Evolutionary conservation across 2,113 vertebrate species (phyloP).

Genomic region (Pluvianellus socialis): DNA sequence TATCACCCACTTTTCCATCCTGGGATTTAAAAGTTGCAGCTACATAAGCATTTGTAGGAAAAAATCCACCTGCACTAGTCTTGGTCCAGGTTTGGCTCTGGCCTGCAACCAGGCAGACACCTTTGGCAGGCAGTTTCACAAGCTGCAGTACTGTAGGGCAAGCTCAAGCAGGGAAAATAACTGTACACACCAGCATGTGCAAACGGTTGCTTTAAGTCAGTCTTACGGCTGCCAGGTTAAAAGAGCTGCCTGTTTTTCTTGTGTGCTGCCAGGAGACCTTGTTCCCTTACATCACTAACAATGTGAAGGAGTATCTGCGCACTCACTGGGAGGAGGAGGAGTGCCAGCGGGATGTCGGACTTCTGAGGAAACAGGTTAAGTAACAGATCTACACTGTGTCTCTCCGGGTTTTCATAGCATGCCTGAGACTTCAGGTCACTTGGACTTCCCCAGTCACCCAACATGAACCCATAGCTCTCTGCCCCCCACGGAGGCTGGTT

Average conservation of each 20-base stretch:
- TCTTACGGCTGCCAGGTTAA: neutral
- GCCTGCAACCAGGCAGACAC: neutral
- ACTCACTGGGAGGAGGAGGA: slow-evolving; percentile 94
- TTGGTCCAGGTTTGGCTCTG: neutral
- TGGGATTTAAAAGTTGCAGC: neutral
- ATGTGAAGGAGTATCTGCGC: slow-evolving; percentile 88
- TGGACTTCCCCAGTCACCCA: accelerated
- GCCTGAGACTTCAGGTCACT: neutral
- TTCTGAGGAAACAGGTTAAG: slow-evolving; percentile 93
- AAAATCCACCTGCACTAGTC: neutral
- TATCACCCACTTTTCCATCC: neutral
- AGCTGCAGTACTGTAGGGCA: neutral
- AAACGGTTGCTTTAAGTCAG: accelerated
- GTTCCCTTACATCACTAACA: slow-evolving; percentile 92
- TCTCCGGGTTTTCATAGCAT: accelerated
- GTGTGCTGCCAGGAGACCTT: slow-evolving; percentile 83
- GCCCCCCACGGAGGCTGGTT: neutral
- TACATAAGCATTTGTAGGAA: neutral
- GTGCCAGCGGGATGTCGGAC: slow-evolving; percentile 89
- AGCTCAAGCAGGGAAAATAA: neutral
- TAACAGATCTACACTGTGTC: accelerated
- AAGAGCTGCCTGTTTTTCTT: neutral
- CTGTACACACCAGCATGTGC: accelerated
- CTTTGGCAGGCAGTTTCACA: neutral
- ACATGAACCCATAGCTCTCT: neutral